phyloP scores from a whole-genome alignment of 2,888 invertebrate species.

The Meiosimyza decipiens region DNA sequence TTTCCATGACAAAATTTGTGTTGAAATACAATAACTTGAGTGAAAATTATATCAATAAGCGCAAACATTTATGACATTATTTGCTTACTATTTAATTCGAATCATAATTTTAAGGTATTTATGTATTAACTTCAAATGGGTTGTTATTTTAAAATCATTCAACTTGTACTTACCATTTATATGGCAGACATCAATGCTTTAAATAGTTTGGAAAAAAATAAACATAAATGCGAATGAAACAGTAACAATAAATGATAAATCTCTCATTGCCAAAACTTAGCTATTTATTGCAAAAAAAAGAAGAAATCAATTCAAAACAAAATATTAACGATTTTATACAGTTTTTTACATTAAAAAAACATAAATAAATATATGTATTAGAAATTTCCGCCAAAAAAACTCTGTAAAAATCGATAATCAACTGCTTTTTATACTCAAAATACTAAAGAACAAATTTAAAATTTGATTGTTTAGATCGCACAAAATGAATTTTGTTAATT shows the following conservation, averaged over 20 bases:
- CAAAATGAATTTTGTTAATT: too few species aligned
- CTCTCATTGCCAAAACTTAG: conserved; percentile 32
- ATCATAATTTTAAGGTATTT: too few species aligned
- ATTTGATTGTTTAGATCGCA: too few species aligned
- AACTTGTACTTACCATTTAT: conserved; percentile 14
- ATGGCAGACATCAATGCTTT: background rate
- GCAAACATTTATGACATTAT: too few species aligned
- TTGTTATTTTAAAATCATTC: conserved; percentile 24
- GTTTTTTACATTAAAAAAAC: background rate
- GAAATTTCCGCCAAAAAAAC: background rate
- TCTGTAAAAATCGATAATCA: conserved; percentile 9
- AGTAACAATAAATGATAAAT: conserved; percentile 28
- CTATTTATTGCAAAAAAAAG: conserved; percentile 6
- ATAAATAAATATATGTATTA: conserved; percentile 5
- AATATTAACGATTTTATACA: conserved; percentile 11
- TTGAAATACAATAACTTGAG: too few species aligned
- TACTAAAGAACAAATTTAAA: too few species aligned
- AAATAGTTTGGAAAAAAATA: conserved; percentile 3
- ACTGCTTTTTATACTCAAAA: background rate
- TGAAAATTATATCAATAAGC: too few species aligned
- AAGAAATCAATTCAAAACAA: conserved; percentile 4
- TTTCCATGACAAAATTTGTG: too few species aligned
- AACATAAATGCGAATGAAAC: conserved; percentile 8
- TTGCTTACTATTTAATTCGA: too few species aligned
- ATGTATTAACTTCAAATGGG: background rate